Percentiles rank a stretch among this genome's conserved stretches.
Evolutionary conservation across 2,888 invertebrate species (phyloP).

Genomic region (Parascotia fuliginaria): DNA sequence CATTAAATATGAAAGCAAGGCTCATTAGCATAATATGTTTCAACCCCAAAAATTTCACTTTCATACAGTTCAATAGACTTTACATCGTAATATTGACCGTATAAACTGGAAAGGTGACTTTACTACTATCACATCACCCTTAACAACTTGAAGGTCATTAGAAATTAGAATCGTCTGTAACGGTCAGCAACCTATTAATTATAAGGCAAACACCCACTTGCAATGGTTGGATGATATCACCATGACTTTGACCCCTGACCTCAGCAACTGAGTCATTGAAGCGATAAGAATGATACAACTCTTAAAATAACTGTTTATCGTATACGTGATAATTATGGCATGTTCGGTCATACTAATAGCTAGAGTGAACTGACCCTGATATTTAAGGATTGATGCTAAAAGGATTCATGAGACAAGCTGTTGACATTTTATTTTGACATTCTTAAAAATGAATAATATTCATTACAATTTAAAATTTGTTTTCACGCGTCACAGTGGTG

Average conservation of each 20-base stretch:
- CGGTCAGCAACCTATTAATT: constrained; percentile 52
- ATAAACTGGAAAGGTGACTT: not conserved
- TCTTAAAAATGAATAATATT: constrained; percentile 12
- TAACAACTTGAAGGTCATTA: constrained; percentile 17
- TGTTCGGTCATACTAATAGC: constrained; percentile 14
- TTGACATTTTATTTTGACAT: no score
- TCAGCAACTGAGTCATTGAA: constrained; percentile 44
- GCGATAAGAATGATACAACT: constrained; percentile 49
- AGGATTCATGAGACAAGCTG: constrained; percentile 6
- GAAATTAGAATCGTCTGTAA: constrained; percentile 9
- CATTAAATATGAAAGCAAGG: no score
- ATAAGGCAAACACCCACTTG: constrained; percentile 45
- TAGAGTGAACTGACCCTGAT: constrained; percentile 8
- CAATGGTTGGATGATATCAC: constrained; percentile 51
- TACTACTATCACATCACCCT: not conserved
- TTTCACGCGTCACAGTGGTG: constrained; percentile 21
- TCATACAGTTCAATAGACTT: no score
- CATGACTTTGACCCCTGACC: constrained; percentile 50
- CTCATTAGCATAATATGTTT: no score
- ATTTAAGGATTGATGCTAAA: constrained; percentile 12
- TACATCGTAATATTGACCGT: no score
- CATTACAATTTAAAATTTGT: constrained; percentile 16
- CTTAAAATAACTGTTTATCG: constrained; percentile 41
- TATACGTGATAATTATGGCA: constrained; percentile 29
- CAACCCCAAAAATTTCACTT: no score